Percentiles rank a stretch among this genome's conserved stretches.
Evolutionary conservation across 1,140 invertebrate species (phyloP).

Genomic region (Oncopodura yosiiana): DNA sequence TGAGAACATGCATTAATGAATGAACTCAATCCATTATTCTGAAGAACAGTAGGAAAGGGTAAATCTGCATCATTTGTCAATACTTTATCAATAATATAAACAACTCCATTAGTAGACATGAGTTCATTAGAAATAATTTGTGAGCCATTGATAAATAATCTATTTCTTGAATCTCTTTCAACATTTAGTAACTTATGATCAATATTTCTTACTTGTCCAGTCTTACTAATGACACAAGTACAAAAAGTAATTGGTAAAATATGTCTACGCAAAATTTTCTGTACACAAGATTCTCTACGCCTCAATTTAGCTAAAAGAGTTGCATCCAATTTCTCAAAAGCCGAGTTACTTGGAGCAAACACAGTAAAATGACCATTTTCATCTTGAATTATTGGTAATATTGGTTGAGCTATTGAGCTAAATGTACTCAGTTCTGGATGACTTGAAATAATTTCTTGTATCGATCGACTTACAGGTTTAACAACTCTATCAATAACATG

Average conservation of each 20-base stretch:
- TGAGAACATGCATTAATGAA: slow-evolving; percentile 41
- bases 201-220: slow-evolving; percentile 41
- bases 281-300: slow-evolving; percentile 37
- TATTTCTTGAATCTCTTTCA: slow-evolving; percentile 44
- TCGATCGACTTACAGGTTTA: slow-evolving; percentile 42
- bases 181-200: slow-evolving; percentile 41
- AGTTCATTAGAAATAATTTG: slow-evolving; percentile 44
- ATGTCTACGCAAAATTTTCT: slow-evolving; percentile 55
- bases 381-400: slow-evolving; percentile 40
- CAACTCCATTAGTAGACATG: slow-evolving; percentile 49
- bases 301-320: slow-evolving; percentile 37
- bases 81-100: slow-evolving; percentile 48
- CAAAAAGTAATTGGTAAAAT: slow-evolving; percentile 57
- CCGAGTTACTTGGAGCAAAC: slow-evolving; percentile 46
- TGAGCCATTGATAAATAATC: slow-evolving; percentile 43
- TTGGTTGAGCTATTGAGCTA: slow-evolving; percentile 35
- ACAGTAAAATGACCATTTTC: slow-evolving; percentile 45
- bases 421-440: slow-evolving; percentile 46
- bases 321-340: slow-evolving; percentile 42
- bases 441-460: slow-evolving; percentile 43
- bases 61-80: slow-evolving; percentile 35
- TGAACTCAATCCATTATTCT: slow-evolving; percentile 40
- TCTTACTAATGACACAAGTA: slow-evolving; percentile 44
- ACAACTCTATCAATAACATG: slow-evolving; percentile 47
- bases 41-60: slow-evolving; percentile 38